Evolutionary conservation across 1,140 invertebrate genomes (phyloP).

Genomic region (Chironomus striatipennis): DNA sequence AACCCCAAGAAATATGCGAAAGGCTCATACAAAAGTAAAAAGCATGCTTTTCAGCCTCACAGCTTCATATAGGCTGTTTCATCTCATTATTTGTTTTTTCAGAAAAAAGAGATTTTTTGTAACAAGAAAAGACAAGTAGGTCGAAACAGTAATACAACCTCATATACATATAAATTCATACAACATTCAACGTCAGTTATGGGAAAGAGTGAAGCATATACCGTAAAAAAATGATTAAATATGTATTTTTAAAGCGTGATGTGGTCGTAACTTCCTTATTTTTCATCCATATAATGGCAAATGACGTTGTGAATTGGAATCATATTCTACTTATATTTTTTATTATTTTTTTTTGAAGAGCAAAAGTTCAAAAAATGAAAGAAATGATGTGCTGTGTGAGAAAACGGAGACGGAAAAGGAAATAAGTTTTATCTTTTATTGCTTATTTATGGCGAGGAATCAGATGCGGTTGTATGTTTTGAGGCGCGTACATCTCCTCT

Average conservation of each 20-base stretch:
- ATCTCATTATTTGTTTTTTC: too few relatives aligned
- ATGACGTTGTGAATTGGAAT: conserved; percentile 2
- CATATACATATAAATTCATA: too few relatives aligned
- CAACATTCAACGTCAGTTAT: too few relatives aligned
- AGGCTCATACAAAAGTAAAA: too few relatives aligned
- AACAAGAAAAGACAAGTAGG: too few relatives aligned
- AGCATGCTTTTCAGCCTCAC: too few relatives aligned
- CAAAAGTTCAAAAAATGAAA: background rate
- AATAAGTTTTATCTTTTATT: conserved; percentile 15
- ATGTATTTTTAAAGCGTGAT: conserved; percentile 22
- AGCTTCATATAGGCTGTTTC: too few relatives aligned
- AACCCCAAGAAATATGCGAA: too few relatives aligned
- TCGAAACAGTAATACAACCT: background rate
- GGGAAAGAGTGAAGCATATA: background rate
- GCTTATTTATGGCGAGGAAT: conserved; percentile 4
- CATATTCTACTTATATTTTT: background rate
- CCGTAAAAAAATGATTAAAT: conserved; percentile 15
- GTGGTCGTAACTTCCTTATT: background rate
- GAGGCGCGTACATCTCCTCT: background rate
- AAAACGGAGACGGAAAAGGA: background rate
- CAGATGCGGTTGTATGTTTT: conserved; percentile 2
- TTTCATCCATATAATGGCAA: background rate
- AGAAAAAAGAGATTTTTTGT: too few relatives aligned
- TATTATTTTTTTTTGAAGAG: background rate
- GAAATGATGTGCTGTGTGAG: background rate